phyloP scores from a whole-genome alignment of 2,888 invertebrate genomes.

The Tipula vernalis region DNA sequence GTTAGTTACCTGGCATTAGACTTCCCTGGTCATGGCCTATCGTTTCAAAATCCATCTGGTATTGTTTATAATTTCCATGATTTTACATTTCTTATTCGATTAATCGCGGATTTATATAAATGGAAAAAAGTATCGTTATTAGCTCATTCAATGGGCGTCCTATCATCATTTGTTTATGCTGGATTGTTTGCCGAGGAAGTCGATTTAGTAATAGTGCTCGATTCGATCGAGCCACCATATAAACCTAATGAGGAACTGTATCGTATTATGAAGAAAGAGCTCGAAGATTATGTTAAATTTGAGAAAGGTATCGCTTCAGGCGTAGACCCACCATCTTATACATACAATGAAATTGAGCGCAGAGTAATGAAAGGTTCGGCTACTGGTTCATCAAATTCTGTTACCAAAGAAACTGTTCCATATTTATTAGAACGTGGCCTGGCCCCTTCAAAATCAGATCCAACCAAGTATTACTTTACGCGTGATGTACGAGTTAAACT shows the following conservation, averaged over 20 bases:
- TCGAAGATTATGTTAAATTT: conserved; percentile 36
- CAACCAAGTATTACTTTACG: conserved; percentile 47
- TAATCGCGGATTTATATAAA: conserved; percentile 48
- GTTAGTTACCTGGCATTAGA: conserved; percentile 49
- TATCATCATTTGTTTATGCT: conserved; percentile 49
- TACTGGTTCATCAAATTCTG: conserved; percentile 43
- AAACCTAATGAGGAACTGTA: conserved; percentile 26
- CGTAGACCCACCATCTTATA: conserved; percentile 48
- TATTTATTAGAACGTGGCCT: conserved; percentile 45
- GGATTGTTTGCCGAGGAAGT: conserved; percentile 40
- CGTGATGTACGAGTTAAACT: conserved; percentile 47
- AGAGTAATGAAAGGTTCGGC: conserved; percentile 43
- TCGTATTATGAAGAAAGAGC: conserved; percentile 30
- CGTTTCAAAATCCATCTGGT: conserved; percentile 53
- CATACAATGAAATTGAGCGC: conserved; percentile 38
- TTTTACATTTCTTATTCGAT: conserved; percentile 39
- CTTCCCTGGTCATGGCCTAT: conserved; percentile 58
- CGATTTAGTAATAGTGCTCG: conserved; percentile 32
- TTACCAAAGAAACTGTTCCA: conserved; percentile 42
- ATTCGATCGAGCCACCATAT: conserved; percentile 29
- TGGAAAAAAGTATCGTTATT: conserved; percentile 57
- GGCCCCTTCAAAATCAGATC: conserved; percentile 40
- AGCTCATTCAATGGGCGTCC: conserved; percentile 57
- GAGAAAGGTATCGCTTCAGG: conserved; percentile 32
- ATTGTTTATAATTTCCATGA: conserved; percentile 33